phyloP scores from a whole-genome alignment of 2,888 invertebrate genomes.

The Pollenia griseotomentosa region DNA sequence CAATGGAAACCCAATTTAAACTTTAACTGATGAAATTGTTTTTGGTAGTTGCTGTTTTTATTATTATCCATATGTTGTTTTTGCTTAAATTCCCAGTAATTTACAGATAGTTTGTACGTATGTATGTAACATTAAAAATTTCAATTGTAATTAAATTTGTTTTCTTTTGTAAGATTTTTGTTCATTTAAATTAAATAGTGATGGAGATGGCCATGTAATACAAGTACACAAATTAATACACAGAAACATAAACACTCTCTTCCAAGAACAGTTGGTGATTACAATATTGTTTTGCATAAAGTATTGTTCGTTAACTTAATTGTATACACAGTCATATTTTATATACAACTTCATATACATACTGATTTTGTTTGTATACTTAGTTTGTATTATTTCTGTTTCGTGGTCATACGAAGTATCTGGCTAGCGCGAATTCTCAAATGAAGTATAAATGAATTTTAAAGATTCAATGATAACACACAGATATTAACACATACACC shows the following conservation, averaged over 20 bases:
- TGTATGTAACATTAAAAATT: background rate
- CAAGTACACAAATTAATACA: background rate
- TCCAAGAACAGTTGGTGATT: background rate
- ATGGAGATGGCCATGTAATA: background rate
- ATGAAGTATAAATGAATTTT: conserved; percentile 36
- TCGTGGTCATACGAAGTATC: background rate
- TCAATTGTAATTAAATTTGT: conserved; percentile 62
- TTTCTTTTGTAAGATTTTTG: conserved; percentile 56
- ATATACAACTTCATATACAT: background rate
- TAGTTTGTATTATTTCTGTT: background rate
- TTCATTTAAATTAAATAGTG: conserved; percentile 56
- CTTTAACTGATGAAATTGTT: too few relatives aligned
- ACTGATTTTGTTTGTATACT: background rate
- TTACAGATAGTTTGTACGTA: background rate
- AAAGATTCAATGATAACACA: conserved; percentile 6
- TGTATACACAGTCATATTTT: background rate
- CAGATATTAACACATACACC: background rate
- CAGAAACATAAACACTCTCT: background rate
- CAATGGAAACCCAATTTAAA: too few relatives aligned
- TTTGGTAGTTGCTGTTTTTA: too few relatives aligned
- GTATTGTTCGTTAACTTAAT: conserved; percentile 10
- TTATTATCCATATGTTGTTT: too few relatives aligned
- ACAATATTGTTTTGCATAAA: background rate
- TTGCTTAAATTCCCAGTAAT: background rate
- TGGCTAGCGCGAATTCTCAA: conserved; percentile 12